Conservation (phyloP, 2,888 invertebrate species). For the Blomia tropicalis region DNA sequence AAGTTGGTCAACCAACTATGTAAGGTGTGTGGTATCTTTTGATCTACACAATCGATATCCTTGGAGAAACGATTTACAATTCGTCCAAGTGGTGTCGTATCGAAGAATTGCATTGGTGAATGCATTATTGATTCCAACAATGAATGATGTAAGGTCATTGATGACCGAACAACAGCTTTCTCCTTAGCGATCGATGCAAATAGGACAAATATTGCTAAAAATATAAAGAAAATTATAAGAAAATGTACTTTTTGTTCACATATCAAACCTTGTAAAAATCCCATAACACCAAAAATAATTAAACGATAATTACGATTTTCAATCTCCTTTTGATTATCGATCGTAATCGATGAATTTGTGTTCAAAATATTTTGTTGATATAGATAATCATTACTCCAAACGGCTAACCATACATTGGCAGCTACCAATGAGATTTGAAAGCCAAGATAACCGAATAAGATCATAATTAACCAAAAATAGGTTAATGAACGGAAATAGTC, state of each 20-base stretch:
- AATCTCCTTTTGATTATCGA: not conserved
- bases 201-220: slow-evolving; percentile 1
- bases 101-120: slow-evolving; percentile 51
- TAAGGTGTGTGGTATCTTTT: slow-evolving; percentile 45
- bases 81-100: slow-evolving; percentile 53
- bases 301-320: slow-evolving; percentile 15
- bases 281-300: slow-evolving; percentile 17
- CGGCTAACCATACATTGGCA: slow-evolving; percentile 24
- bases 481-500: slow-evolving; percentile 71
- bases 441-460: slow-evolving; percentile 46
- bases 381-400: slow-evolving; percentile 27
- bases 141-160: slow-evolving; percentile 11
- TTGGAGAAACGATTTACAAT: slow-evolving; percentile 52
- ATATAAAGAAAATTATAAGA: slow-evolving; percentile 8
- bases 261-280: slow-evolving; percentile 14
- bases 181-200: slow-evolving; percentile 15
- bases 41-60: slow-evolving; percentile 51
- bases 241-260: slow-evolving; percentile 3
- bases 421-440: slow-evolving; percentile 20
- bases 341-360: slow-evolving; percentile 20
- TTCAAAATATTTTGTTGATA: slow-evolving; percentile 25
- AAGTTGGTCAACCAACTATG: not conserved
- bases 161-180: not conserved
- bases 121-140: slow-evolving; percentile 29
- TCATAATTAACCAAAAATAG: slow-evolving; percentile 51